Base-by-base conservation (phyloP, 2,113 vertebrate species). In the Phaethornis superciliosus region DNA sequence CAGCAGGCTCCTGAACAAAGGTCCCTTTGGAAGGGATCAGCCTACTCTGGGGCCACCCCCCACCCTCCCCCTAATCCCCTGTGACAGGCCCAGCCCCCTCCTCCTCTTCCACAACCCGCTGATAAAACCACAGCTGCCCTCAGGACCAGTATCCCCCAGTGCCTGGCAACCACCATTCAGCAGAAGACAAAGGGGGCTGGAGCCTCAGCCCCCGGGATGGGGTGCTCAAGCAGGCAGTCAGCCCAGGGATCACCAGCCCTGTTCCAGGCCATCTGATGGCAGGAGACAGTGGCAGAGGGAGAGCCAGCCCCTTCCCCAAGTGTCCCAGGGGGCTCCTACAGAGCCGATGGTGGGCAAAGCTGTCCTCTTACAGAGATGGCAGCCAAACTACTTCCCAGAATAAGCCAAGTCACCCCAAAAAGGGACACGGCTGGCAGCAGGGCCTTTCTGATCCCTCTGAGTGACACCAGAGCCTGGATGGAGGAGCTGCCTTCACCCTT, bases 111-210 rank as follows among this genome's bases (percentile, higher is more conserved):
- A 40, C 68, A 47, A 6, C 42, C 69, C 32, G 79, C 32, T 37
- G 96, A 90, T 93, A 97, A 96, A 97, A 90, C 85, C 5, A 19
- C 76, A 12, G 59, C 94, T 58, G 94, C 78, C 76, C 96, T 78
- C 80, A 21, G 19, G 94, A 93, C 90, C 77, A 79, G 94, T 87
- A 96, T 95, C 96, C 95, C 94, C 91, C 42, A 89, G 94, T 56
- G 88, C 97, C 90, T 97, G 97, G 98, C 98, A 98, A 98, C 97
- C 27, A 32, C 27, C 88, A 87, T 94, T 94, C 81, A 93, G 81
- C 70, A 70, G 81, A 91, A 89, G 80, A 94, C 93, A 91, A 95
- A 95, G 47, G 81, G 60, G 78, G 59, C 71, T 23, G 32, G 60
- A 62, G 67, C 24, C 72, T 55, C 62, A 10, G 59, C 32, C 7